Evolutionary conservation across 2,797 vertebrate genomes (phyloP).

Genomic region (Lemur catta): DNA sequence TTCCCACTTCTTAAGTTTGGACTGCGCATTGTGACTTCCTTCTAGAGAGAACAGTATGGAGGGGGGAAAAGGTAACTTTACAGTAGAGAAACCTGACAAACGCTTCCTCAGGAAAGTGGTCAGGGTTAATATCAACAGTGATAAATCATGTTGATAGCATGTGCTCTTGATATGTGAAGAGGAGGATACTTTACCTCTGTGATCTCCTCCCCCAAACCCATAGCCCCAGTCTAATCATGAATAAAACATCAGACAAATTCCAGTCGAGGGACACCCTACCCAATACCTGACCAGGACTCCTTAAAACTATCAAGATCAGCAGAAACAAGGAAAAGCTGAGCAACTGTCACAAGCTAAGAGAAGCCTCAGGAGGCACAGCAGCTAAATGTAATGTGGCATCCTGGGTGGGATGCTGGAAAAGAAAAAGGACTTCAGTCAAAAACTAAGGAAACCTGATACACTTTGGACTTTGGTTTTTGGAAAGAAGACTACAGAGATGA

Average conservation of each 20-base stretch:
- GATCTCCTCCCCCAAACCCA: not conserved
- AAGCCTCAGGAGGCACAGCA: not conserved
- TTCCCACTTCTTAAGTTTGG: not conserved
- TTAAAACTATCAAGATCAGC: not conserved
- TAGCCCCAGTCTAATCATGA: not conserved
- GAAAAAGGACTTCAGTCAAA: not conserved
- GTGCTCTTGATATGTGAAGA: not conserved
- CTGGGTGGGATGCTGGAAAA: not conserved
- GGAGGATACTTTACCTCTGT: not conserved
- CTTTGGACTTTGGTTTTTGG: not conserved
- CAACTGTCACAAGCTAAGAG: not conserved
- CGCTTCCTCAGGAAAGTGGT: not conserved
- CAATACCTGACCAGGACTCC: not conserved
- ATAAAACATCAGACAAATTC: not conserved
- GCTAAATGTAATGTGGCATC: not conserved
- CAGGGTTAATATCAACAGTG: not conserved
- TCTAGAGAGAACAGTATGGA: not conserved
- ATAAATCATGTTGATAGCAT: not conserved
- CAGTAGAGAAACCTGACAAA: not conserved
- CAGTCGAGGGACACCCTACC: not conserved
- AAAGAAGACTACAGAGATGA: not conserved
- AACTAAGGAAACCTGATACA: not conserved
- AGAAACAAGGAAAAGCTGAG: not conserved
- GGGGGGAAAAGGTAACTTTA: not conserved
- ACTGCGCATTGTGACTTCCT: not conserved